These are phyloP conservation scores for Delphinus delphis DNA, from an alignment of 2,113 vertebrate species.

Conservation along the genomic window DNA sequence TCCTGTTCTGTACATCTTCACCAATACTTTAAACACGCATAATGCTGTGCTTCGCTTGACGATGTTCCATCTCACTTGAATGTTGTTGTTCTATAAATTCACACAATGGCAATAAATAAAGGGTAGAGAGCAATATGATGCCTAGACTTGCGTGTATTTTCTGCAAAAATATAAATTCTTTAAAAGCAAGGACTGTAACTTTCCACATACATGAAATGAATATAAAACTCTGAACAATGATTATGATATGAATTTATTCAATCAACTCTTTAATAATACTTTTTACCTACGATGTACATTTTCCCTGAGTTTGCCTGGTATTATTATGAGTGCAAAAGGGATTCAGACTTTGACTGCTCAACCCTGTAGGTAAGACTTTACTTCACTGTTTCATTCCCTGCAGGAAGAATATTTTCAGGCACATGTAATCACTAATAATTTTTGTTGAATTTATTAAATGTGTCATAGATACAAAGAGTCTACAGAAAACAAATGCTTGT, in stretches of 20 bases:
- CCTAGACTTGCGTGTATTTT: neutral
- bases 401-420: neutral
- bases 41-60: neutral
- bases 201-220: neutral
- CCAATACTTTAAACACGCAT: constrained; percentile 44
- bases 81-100: constrained; percentile 58
- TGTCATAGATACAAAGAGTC: neutral
- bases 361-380: neutral
- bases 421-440: neutral
- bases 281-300: neutral
- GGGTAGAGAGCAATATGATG: neutral
- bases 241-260: neutral
- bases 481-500: neutral
- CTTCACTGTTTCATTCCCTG: neutral
- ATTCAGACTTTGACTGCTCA: neutral
- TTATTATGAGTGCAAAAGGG: neutral
- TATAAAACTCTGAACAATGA: neutral
- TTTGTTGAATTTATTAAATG: constrained; percentile 22
- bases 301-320: neutral
- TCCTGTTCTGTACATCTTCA: constrained; percentile 11
- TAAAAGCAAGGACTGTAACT: neutral
- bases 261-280: neutral
- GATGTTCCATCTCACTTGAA: constrained; percentile 26
- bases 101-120: neutral
- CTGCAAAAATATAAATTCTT: neutral